A percentile compares a stretch with the other conserved stretches of the same genome.
Conservation (phyloP, 1,140 invertebrate species). For the honey bee (Apis mellifera) region Amel_HAv3.1 CM009936.2:4453001-4453500, state of each 20-base stretch:
- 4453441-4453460: no score
- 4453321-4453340: neutral
- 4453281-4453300: no score
- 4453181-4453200: neutral
- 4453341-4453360: neutral
- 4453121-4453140: neutral
- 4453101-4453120: conserved; percentile 1
- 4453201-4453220: neutral
- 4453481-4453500: no score
- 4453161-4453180: neutral
- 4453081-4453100: conserved; percentile 13
- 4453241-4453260: neutral
- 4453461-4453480: neutral
- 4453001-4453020: conserved; percentile 37
- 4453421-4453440: no score
- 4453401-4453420: no score
- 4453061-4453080: conserved; percentile 38
- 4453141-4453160: neutral
- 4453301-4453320: no score
- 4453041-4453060: conserved; percentile 38
- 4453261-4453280: no score
- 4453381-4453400: no score
- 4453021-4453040: conserved; percentile 19
- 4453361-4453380: no score
- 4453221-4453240: neutral